Evolutionary conservation across 2,888 invertebrate species (phyloP), one percentile per base, ranked within the genome.

Genomic region (Heterodera filipjevi): DNA sequence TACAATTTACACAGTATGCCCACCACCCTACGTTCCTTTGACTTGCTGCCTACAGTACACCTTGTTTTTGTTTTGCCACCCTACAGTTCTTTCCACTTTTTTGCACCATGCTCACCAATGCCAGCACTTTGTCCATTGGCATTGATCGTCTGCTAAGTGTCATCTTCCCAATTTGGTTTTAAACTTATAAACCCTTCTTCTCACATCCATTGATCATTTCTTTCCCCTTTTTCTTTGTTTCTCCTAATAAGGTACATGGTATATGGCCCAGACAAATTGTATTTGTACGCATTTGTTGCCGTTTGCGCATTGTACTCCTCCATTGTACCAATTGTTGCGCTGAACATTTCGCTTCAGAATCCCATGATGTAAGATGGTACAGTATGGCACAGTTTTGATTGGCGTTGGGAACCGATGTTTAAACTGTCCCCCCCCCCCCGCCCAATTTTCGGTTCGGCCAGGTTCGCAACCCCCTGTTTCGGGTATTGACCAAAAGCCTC

Each of bases 61-160:
- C n/a, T n/a, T n/a, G n/a, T n/a, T n/a, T n/a, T n/a, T n/a, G 35
- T 71, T 71, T 19, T 33, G 22, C 19, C 49, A 3, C 16, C 39
- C 19, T 14, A 12, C 59, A 74, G 74, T 27, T 49, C 30, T 39
- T 74, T 33, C 74, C 74, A 27, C 30, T 74, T 14, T 74, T 74
- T 39, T 74, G 74, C 66, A 74, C 74, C 59, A 74, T 74, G 53
- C 59, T 74, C 66, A 74, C 74, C 27, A 74, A 74, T 32, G 74
- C 59, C 39, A 53, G 53, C 27, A 27, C 74, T 22, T 53, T 74
- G 53, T 74, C 74, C 6, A 74, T 74, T 32, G 74, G 74, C 27
- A 32, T 74, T 32, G 74, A 74, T 2, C 74, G 74, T 2, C 74
- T 74, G 19, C 27, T 74, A 22, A 74, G 74, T 19, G 59, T 74